These are phyloP conservation scores for Ennomos quercinarius DNA, from an alignment of 2,888 invertebrate genomes.

Conservation along the genomic window DNA sequence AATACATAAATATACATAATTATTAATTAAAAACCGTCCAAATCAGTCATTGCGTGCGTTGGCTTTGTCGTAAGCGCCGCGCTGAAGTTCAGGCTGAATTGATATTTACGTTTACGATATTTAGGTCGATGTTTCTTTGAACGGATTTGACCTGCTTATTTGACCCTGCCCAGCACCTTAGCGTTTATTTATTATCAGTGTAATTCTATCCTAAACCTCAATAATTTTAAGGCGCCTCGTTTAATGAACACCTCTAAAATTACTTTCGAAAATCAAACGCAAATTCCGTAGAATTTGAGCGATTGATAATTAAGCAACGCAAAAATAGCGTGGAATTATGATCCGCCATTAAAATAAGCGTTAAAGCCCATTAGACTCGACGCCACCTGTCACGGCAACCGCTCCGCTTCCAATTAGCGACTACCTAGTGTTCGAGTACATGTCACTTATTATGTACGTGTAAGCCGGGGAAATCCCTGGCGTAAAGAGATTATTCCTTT, in stretches of 20 bases:
- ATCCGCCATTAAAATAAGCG: conserved; percentile 28
- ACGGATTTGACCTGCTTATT: too few species aligned
- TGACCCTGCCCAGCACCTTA: too few species aligned
- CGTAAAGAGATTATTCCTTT: background rate
- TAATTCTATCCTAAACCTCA: too few species aligned
- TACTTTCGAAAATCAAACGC: background rate
- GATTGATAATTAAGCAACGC: conserved; percentile 17
- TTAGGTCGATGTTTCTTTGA: too few species aligned
- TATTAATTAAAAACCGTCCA: too few species aligned
- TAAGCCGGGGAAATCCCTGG: conserved; percentile 11
- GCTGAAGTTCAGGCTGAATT: too few species aligned
- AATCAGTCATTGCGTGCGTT: too few species aligned
- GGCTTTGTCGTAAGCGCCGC: too few species aligned
- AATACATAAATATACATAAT: too few species aligned
- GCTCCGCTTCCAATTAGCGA: conserved; percentile 26
- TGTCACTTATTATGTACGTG: conserved; percentile 7
- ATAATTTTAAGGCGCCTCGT: too few species aligned
- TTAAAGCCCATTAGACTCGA: conserved; percentile 15
- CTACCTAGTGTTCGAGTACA: background rate
- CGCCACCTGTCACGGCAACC: conserved; percentile 15
- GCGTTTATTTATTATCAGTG: too few species aligned
- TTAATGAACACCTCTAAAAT: background rate
- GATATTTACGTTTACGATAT: too few species aligned
- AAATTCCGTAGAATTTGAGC: background rate
- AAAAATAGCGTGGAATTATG: conserved; percentile 24